A percentile compares a stretch with the other conserved stretches of the same genome.
These are phyloP conservation scores for Coturnix japonica DNA, from an alignment of 2,113 vertebrate genomes.

Conservation along the genomic window DNA sequence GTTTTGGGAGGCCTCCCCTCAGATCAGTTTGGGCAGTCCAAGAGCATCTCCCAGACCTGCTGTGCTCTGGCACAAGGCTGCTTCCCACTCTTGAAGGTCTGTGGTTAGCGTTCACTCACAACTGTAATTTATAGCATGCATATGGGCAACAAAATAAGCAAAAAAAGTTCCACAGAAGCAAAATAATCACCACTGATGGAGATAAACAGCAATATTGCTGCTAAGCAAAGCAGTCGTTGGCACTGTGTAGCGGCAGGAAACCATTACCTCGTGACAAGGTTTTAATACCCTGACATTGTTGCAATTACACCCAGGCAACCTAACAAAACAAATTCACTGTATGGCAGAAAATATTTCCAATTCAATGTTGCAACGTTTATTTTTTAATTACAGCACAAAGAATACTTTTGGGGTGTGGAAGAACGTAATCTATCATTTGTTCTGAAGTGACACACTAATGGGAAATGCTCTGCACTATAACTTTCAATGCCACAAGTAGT, in stretches of 20 bases:
- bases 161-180: constrained; percentile 15
- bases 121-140: constrained; percentile 19
- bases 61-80: neutral
- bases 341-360: constrained; percentile 44
- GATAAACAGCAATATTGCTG: constrained; percentile 42
- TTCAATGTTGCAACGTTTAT: constrained; percentile 59
- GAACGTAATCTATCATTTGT: constrained; percentile 48
- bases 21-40: neutral
- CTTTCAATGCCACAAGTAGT: constrained; percentile 33
- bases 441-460: constrained; percentile 55
- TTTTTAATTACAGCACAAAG: constrained; percentile 55
- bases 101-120: neutral
- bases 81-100: constrained; percentile 33
- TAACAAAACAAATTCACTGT: constrained; percentile 58
- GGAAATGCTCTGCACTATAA: constrained; percentile 10
- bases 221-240: constrained; percentile 22
- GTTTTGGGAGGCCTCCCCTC: constrained; percentile 16
- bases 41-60: neutral
- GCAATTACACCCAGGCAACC: constrained; percentile 60
- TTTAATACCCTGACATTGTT: constrained; percentile 3
- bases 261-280: neutral
- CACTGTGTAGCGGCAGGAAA: constrained; percentile 1
- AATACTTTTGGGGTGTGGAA: constrained; percentile 43
- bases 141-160: neutral
- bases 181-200: constrained; percentile 44